Base-by-base conservation (phyloP, 2,113 vertebrate species). In the Corythornis cristatus region DNA sequence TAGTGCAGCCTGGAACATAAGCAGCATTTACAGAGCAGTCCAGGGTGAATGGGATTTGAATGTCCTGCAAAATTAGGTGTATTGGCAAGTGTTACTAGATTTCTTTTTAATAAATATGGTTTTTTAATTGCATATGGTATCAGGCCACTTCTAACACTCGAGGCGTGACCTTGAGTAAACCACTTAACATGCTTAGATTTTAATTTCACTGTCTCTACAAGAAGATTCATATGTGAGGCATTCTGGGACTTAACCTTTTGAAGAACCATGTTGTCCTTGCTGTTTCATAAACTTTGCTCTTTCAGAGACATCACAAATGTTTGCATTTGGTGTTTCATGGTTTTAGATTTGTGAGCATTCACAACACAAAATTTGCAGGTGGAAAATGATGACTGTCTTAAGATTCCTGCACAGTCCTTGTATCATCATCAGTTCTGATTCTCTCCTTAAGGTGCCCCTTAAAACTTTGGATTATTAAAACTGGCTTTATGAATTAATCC, bases 211-310 rank as follows among this genome's bases (percentile, higher is more conserved):
- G 12, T 58, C 81, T 89, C 15, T 73, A 79, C 35, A n/a, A 87
- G 42, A 1, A 2, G 16, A 84, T 12, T 82, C 75, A 43, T n/a
- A 46, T 22, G 10, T 53, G 75, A 71, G 48, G 61, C 31, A 18
- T 72, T 90, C 15, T 42, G 66, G 43, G 37, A 25, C 46, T 84
- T 95, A 83, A 70, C 26, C 15, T 29, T 65, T 28, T 80, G 51
- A 88, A 86, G 37, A 33, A 33, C 29, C 57, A 18, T 53, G n/a
- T 66, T 89, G 54, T 58, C 61, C 43, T 87, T 8, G 2, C 33
- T 83, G 26, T 80, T 91, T 82, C 40, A 80, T 74, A 83, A 83
- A 40, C 60, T 79, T 96, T 87, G 60, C 84, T 91, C 74, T 92
- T 94, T 89, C 84, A 83, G 75, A 91, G 84, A 76, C 62, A 74